These are phyloP conservation scores for Hepsetus odoe DNA, from an alignment of 2,113 vertebrate genomes.

Conservation along the genomic window DNA sequence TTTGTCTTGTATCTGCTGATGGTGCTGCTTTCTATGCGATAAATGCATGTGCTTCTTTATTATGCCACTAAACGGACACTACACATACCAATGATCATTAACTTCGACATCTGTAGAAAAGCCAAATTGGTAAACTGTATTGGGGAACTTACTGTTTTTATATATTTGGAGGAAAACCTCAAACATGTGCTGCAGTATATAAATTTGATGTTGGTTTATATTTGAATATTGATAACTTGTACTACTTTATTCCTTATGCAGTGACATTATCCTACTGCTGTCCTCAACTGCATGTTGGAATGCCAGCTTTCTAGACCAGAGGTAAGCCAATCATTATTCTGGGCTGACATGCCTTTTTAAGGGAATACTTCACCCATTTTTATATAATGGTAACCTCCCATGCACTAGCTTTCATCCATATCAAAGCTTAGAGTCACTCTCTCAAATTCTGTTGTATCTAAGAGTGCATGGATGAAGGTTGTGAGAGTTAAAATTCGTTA, in stretches of 20 bases:
- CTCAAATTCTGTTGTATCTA: neutral
- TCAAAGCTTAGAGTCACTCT: neutral
- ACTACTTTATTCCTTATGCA: conserved; percentile 65
- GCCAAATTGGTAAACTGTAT: neutral
- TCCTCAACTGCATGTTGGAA: conserved; percentile 98
- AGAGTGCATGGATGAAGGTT: neutral
- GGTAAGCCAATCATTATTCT: conserved; percentile 74
- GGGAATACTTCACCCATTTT: neutral
- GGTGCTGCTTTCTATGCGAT: neutral
- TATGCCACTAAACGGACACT: neutral
- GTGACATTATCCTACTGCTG: conserved; percentile 88
- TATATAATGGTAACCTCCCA: neutral
- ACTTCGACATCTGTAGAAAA: neutral
- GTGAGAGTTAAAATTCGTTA: neutral
- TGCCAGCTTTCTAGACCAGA: conserved; percentile 96
- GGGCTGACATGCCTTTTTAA: neutral
- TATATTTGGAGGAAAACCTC: neutral
- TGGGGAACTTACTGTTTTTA: neutral
- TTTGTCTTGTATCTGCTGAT: neutral
- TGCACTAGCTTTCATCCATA: neutral
- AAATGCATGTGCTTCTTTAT: neutral
- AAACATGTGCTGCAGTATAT: neutral
- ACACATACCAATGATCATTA: conserved; percentile 1
- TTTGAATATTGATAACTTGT: no score
- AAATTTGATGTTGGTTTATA: neutral